These are phyloP conservation scores for Neoarius graeffei DNA, from an alignment of 2,113 vertebrate species.

Conservation along the genomic window DNA sequence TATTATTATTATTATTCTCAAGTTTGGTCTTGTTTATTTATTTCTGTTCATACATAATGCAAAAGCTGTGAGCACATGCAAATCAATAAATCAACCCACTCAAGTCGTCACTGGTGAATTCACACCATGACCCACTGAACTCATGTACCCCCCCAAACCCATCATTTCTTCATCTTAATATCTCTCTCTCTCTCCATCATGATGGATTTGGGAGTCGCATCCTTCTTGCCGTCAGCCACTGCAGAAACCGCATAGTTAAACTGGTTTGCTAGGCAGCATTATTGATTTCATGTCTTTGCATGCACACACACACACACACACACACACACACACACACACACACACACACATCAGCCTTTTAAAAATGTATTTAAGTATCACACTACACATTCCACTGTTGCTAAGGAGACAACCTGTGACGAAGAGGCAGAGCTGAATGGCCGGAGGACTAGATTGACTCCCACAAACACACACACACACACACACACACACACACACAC, in stretches of 20 bases:
- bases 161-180: background rate
- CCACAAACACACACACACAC: slow-evolving; percentile 56
- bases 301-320: slow-evolving; percentile 27
- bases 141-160: slow-evolving; percentile 54
- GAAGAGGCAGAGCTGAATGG: slow-evolving; percentile 57
- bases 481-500: background rate
- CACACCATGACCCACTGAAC: slow-evolving; percentile 52
- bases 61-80: background rate
- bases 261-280: slow-evolving; percentile 71
- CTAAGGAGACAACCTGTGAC: slow-evolving; percentile 68
- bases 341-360: slow-evolving; percentile 47
- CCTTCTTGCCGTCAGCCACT: slow-evolving; percentile 64
- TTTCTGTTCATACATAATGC: background rate
- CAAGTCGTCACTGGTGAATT: slow-evolving; percentile 62
- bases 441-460: slow-evolving; percentile 57
- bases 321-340: slow-evolving; percentile 19
- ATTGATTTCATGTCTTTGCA: slow-evolving; percentile 72
- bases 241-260: slow-evolving; percentile 68
- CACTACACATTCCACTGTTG: slow-evolving; percentile 64
- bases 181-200: slow-evolving; percentile 45
- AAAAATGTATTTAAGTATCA: slow-evolving; percentile 64
- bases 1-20: too few species aligned
- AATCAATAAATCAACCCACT: slow-evolving; percentile 5
- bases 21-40: background rate
- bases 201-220: slow-evolving; percentile 73